Evolutionary conservation across 23 tunicate genomes (phyloP), one percentile per base, ranked within the genome.

Genomic region (Ascidia mentula): DNA sequence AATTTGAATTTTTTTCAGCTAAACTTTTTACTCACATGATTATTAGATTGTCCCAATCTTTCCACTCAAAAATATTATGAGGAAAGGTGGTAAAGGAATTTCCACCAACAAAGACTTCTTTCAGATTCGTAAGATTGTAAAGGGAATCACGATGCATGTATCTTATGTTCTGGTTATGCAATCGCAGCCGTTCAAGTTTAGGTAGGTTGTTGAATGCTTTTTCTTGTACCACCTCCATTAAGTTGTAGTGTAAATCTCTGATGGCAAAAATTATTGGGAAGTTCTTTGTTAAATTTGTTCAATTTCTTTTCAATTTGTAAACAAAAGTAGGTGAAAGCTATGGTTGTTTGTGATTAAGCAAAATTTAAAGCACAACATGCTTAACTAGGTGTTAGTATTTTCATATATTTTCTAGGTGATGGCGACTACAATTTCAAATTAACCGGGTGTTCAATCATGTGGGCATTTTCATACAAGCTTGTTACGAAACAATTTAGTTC

Each of bases 21-120:
- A n/a, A n/a, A n/a, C n/a, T n/a, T n/a, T n/a, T n/a, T n/a, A 79
- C 83, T 79, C 36, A 79, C 83, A 79, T 60, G 4, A 45, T 28
- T 18, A 31, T 12, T 46, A 79, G 20, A 6, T 34, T 15, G 20
- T 33, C 73, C 83, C 83, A 79, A 22, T 35, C 32, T 34, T 75
- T 60, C 74, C 37, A 59, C 20, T 79, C 83, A 79, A 79, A 79
- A 32, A 46, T 36, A 13, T 72, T 71, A 60, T 79, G 83, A 9
- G 83, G 83, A 65, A 79, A 79, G 13, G 75, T 31, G 22, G 32
- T 36, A 53, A 79, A 36, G 22, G 35, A 33, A 75, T 79, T 79
- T 31, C 53, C 18, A 61, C 83, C 39, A 12, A 79, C 24, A 79
- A 20, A 79, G 17, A 79, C 36, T 34, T 79, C 83, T 2, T 18